Conservation (phyloP, 2,113 vertebrate genomes). For the Marmota flaviventris region DNA sequence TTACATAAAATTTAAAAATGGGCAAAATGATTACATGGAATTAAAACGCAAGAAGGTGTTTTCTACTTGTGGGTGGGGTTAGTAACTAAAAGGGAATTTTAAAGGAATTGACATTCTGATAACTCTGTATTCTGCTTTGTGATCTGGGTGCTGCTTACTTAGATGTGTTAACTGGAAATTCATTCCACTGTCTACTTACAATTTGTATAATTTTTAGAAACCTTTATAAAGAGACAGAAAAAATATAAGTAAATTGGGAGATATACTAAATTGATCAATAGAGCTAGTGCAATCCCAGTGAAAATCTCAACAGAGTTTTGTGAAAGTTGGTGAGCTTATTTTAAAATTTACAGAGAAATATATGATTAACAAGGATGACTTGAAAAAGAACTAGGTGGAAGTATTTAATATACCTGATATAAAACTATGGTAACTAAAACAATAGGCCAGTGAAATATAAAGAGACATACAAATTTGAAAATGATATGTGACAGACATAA, state of each 20-base stretch:
- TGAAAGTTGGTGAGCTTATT: too few species aligned
- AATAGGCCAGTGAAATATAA: background rate
- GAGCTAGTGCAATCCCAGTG: background rate
- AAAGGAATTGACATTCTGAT: background rate
- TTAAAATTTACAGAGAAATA: too few species aligned
- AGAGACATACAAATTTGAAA: conserved; percentile 1
- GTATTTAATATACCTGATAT: background rate
- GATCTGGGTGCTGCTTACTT: background rate
- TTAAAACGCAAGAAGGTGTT: background rate
- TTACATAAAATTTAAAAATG: background rate
- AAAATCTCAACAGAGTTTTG: too few species aligned
- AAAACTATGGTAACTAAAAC: background rate
- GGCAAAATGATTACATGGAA: background rate
- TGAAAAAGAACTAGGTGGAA: background rate
- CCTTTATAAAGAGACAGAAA: background rate
- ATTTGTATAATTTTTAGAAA: background rate
- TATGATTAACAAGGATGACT: background rate
- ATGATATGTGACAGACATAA: background rate
- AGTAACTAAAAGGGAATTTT: background rate
- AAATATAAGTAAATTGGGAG: background rate
- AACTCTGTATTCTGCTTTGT: background rate
- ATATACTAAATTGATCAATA: background rate
- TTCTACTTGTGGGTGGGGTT: background rate
- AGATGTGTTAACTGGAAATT: background rate
- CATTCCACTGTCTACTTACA: background rate